Conservation (phyloP, 2,888 invertebrate species). For the Scaptomyza reducta region DNA sequence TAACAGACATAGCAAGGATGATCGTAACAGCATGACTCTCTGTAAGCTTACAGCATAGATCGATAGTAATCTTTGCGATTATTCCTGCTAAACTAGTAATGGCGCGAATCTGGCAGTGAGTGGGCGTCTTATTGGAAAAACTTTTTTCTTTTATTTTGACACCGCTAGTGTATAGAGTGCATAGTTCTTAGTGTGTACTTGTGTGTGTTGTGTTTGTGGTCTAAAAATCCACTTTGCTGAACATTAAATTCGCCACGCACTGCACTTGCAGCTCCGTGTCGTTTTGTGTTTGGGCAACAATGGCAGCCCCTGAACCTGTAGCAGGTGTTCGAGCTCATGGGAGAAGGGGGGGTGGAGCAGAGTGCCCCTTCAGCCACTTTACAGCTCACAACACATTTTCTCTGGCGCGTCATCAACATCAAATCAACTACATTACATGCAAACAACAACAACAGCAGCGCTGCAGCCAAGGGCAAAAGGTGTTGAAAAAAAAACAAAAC, state of each 20-base stretch:
- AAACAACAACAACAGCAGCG: constrained; percentile 6
- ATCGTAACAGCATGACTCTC: background rate
- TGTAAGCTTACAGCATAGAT: background rate
- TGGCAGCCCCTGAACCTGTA: constrained; percentile 33
- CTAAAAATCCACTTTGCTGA: constrained; percentile 63
- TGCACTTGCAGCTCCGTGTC: constrained; percentile 22
- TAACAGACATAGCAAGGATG: background rate
- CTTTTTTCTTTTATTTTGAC: background rate
- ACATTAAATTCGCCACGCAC: constrained; percentile 52
- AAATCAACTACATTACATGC: background rate
- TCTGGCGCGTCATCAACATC: too few species aligned
- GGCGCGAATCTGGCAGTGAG: background rate
- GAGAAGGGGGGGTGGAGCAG: background rate
- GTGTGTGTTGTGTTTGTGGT: constrained; percentile 21
- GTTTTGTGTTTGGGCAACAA: constrained; percentile 44
- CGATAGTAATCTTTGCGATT: background rate
- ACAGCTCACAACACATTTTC: constrained; percentile 37
- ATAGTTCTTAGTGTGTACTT: constrained; percentile 15
- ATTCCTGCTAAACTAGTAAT: background rate
- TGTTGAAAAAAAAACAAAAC: constrained; percentile 42
- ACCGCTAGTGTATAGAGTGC: constrained; percentile 7
- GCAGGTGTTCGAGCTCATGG: constrained; percentile 14
- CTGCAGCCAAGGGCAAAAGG: constrained; percentile 15
- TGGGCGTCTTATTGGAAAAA: background rate
- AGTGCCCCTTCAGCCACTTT: constrained; percentile 51